Base-by-base conservation (phyloP, 2,113 vertebrate species). In the Parus major region DNA sequence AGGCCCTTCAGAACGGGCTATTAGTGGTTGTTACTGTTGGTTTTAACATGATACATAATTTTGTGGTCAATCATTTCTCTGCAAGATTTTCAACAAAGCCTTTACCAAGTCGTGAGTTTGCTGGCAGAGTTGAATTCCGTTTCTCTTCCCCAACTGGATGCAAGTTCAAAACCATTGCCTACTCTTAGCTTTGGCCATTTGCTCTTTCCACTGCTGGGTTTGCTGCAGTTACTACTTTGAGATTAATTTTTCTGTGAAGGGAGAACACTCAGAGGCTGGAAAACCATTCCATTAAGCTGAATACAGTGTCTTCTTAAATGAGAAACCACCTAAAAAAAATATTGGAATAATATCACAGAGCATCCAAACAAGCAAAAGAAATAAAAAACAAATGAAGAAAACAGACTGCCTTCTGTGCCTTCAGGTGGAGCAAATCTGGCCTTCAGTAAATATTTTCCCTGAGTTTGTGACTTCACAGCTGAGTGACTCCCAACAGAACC, bases 351-450 rank as follows among this genome's bases (percentile, higher is more conserved):
- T 90, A 91, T 61, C 84, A 89, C 53, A 93, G 66, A 88, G 63
- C 65, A 89, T 91, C 89, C 83, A 89, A 95, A 95, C 70, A 95
- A 91, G 60, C 27, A 75, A 69, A 92, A 91, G 76, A 76, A 86
- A 75, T 39, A 64, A 82, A 90, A 82, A 86, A 20, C 11, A 41
- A 91, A 84, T 60, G 35, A 91, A 95, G 79, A 73, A 85, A 95
- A 11, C 71, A 90, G 82, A 31, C 55, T 91, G 50, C 75, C 46
- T 90, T 63, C 65, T 87, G 63, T 90, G 66, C 89, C 81, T 91
- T 95, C 75, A 94, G 90, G 93, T 94, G 71, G 66, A 90, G 87
- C 55, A 80, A 66, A 90, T 91, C 53, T 95, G 55, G 84, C 49
- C 50, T 92, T 79, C 82, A 85, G 55, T 69, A 77, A 72, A 59